A percentile compares a stretch with the other conserved stretches of the same genome.
These are phyloP conservation scores for Aspidiotus destructor DNA, from an alignment of 2,888 invertebrate genomes.

Conservation along the genomic window DNA sequence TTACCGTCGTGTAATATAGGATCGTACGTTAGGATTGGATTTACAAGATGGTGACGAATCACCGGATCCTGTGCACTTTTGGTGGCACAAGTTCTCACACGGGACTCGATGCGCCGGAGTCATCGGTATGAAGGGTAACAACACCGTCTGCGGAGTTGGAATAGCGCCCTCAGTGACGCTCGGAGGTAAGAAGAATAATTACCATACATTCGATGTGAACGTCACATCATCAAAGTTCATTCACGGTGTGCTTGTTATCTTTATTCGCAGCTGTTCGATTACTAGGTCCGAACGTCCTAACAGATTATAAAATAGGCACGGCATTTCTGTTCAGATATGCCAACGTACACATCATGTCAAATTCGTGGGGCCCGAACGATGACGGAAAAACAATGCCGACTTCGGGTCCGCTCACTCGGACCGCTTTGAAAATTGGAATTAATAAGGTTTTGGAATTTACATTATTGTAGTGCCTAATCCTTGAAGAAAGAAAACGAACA, in stretches of 20 bases:
- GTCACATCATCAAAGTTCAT: too few relatives aligned
- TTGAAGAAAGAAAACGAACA: too few relatives aligned
- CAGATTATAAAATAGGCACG: conserved; percentile 41
- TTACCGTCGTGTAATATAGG: conserved; percentile 47
- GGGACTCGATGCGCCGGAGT: conserved; percentile 88
- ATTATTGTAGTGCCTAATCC: neutral
- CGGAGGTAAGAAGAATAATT: conserved; percentile 50
- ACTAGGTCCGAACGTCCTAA: neutral
- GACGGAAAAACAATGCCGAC: conserved; percentile 81
- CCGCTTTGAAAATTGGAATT: conserved; percentile 67
- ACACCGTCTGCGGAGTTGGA: conserved; percentile 81
- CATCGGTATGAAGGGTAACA: conserved; percentile 80
- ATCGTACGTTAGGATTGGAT: conserved; percentile 74
- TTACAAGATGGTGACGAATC: conserved; percentile 68
- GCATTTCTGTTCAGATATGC: conserved; percentile 66
- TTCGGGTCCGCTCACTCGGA: conserved; percentile 66
- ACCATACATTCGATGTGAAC: too few relatives aligned
- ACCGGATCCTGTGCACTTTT: conserved; percentile 60
- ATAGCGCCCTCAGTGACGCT: conserved; percentile 75
- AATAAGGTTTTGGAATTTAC: conserved; percentile 47
- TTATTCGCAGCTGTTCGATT: neutral
- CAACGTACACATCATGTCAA: conserved; percentile 77
- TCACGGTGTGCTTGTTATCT: neutral
- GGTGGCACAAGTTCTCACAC: conserved; percentile 58
- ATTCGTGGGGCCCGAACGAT: conserved; percentile 89